A percentile compares a stretch with the other conserved stretches of the same genome.
phyloP scores from a whole-genome alignment of 2,888 invertebrate species.

The Eupithecia centaureata region DNA sequence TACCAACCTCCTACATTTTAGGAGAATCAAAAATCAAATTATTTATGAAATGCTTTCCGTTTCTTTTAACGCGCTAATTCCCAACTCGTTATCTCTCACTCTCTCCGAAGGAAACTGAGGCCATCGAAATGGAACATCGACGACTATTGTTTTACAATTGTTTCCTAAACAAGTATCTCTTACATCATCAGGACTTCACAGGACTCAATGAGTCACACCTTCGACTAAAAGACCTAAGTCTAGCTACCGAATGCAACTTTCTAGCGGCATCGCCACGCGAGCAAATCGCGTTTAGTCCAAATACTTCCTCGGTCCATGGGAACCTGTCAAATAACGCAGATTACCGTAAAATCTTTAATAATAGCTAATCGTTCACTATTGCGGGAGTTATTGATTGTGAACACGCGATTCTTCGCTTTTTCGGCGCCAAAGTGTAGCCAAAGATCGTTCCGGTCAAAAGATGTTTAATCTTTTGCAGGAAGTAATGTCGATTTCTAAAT shows the following conservation, averaged over 20 bases:
- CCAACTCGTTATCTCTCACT: not conserved
- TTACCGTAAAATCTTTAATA: constrained; percentile 66
- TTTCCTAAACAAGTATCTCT: not conserved
- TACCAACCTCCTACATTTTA: not conserved
- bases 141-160: not conserved
- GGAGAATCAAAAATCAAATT: not conserved
- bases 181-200: not conserved
- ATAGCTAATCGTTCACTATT: constrained; percentile 53
- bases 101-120: not conserved
- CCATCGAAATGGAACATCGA: not conserved
- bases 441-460: constrained; percentile 18
- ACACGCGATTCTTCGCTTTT: constrained; percentile 42
- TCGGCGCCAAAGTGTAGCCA: constrained; percentile 22
- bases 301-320: constrained; percentile 42
- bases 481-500: constrained; percentile 6
- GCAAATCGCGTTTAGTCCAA: constrained; percentile 39
- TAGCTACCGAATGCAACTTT: constrained; percentile 29
- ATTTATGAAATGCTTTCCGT: too few species aligned
- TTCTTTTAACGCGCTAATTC: too few species aligned
- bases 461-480: constrained; percentile 6
- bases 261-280: constrained; percentile 23
- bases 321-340: constrained; percentile 58
- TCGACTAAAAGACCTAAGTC: not conserved
- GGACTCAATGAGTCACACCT: not conserved
- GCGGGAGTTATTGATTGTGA: constrained; percentile 37